Evolutionary conservation across 1,140 invertebrate species (phyloP).

Genomic region (Hydropsyche tenuis): DNA sequence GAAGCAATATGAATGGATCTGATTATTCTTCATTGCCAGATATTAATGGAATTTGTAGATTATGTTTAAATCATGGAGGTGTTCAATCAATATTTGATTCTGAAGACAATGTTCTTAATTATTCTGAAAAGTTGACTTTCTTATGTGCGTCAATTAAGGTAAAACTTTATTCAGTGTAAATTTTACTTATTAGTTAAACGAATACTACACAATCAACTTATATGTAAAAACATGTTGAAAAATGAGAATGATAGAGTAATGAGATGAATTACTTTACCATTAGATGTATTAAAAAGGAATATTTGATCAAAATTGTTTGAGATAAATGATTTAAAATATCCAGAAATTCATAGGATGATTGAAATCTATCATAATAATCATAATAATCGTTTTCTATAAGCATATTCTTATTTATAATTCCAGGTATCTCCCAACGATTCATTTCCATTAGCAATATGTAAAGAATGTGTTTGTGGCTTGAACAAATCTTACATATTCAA

Average conservation of each 20-base stretch:
- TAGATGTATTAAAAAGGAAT: too few species aligned
- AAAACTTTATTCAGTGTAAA: conserved; percentile 3
- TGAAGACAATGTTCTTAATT: conserved; percentile 32
- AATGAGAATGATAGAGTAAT: too few species aligned
- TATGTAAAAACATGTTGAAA: too few species aligned
- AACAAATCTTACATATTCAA: conserved; percentile 42
- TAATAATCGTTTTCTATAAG: neutral
- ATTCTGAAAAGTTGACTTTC: conserved; percentile 42
- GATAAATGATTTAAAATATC: too few species aligned
- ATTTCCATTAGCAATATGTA: conserved; percentile 37
- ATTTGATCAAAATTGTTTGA: too few species aligned
- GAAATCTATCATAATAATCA: too few species aligned
- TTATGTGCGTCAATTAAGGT: conserved; percentile 39
- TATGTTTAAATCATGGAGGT: conserved; percentile 41
- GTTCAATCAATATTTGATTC: conserved; percentile 42
- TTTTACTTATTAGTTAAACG: conserved; percentile 6
- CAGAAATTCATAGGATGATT: too few species aligned
- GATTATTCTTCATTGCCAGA: neutral
- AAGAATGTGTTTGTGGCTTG: conserved; percentile 34
- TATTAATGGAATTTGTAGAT: conserved; percentile 31
- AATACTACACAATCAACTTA: too few species aligned
- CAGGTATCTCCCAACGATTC: conserved; percentile 40
- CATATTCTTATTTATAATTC: conserved; percentile 27
- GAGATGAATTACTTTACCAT: too few species aligned
- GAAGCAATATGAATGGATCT: neutral